These are phyloP conservation scores for Erpobdella octoculata DNA, from an alignment of 2,888 invertebrate species.

Conservation along the genomic window DNA sequence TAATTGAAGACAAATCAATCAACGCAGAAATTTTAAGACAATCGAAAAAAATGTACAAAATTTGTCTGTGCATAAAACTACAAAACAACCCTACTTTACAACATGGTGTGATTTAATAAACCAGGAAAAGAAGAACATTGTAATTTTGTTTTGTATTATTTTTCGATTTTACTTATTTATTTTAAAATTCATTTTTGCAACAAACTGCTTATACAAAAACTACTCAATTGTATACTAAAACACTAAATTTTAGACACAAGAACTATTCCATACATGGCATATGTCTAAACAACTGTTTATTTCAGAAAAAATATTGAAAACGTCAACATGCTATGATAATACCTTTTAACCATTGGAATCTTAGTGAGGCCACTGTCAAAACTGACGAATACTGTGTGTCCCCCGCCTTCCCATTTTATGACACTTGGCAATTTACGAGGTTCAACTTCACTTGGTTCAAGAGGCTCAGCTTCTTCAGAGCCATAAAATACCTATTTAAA, in stretches of 20 bases:
- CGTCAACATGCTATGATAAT: background rate
- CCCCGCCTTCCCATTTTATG: constrained; percentile 94
- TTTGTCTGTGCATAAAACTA: too few relatives aligned
- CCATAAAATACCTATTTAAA: constrained; percentile 7
- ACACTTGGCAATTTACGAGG: constrained; percentile 67
- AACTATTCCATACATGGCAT: background rate
- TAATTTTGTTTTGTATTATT: too few relatives aligned
- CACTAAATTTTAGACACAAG: background rate
- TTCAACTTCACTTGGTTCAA: constrained; percentile 27
- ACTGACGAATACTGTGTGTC: constrained; percentile 76
- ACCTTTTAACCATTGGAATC: constrained; percentile 84
- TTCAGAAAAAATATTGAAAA: background rate
- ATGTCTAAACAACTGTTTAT: background rate
- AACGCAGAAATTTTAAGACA: too few relatives aligned
- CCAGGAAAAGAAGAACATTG: too few relatives aligned
- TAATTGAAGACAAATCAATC: too few relatives aligned
- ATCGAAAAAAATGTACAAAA: too few relatives aligned
- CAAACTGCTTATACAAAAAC: too few relatives aligned
- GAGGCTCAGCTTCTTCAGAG: constrained; percentile 2
- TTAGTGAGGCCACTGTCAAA: constrained; percentile 86
- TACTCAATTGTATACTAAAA: constrained; percentile 36
- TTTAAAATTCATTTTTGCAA: too few relatives aligned
- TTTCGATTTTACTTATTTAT: too few relatives aligned
- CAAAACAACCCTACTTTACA: too few relatives aligned
- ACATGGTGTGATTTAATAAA: too few relatives aligned